Base-by-base conservation (phyloP, 2,113 vertebrate genomes). In the Pleuronectes platessa region DNA sequence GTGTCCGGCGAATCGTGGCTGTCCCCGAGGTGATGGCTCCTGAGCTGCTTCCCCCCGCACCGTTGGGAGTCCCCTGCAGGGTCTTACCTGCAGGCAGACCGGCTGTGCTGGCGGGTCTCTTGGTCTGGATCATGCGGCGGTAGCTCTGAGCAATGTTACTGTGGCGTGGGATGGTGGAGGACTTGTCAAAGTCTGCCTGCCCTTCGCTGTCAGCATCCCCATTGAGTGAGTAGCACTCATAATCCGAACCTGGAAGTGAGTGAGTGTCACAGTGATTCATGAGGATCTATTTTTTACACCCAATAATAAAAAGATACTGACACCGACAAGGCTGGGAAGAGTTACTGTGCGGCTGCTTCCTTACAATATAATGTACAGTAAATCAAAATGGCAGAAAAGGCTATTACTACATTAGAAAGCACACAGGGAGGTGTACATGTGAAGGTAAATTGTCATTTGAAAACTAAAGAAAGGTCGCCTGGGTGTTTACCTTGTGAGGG, bases 121-220 rank as follows among this genome's bases (percentile, higher is more conserved):
- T 98, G 87, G 98, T 98, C 90, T 99, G 98, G 90, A 99, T 96
- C 96, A 99, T 97, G 78, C 96, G 96, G 10, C 97, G 96, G 89
- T 99, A 99, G 91, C 97, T 98, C 93, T 99, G 97, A 67, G 97
- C 97, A 0, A 99, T 96, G 93, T 97, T 98, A 90, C 97, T 99
- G 90, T 99, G 97, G 77, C 97, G 96, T 0, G 98, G 97, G 89
- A 99, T 97, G 82, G 98, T 99, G 87, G 96, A 99, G 13, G 97
- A 99, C 84, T 96, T 97, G 93, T 98, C 97, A 0, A 98, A 98
- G 82, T 99, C 98, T 0, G 94, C 92, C 68, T 96, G 96, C 12
- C 93, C 90, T 18, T 97, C 96, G 0, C 90, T 92, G 72, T 98
- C 97, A 1, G 92, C 92, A 0, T 99, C 97, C 0, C 98, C 98